Percentiles rank a stretch among this genome's conserved stretches.
Evolutionary conservation across 2,888 invertebrate genomes (phyloP).

Genomic region (Noctua fimbriata): DNA sequence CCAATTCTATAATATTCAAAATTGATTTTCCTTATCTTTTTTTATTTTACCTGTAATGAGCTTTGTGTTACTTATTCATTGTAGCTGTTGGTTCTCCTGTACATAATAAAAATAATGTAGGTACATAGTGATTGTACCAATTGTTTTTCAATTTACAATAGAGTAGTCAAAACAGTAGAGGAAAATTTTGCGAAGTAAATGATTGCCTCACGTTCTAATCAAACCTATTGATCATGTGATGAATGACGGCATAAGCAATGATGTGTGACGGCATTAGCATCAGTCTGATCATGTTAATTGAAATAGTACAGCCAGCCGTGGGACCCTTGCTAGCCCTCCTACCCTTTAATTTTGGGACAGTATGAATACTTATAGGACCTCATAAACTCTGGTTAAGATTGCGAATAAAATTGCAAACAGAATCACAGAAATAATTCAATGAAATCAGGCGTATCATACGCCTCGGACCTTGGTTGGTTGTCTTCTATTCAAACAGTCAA

Average conservation of each 20-base stretch:
- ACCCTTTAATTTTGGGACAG: not conserved
- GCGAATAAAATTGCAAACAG: not conserved
- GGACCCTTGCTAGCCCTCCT: not conserved
- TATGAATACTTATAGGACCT: not conserved
- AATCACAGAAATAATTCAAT: not conserved
- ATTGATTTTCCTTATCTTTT: not conserved
- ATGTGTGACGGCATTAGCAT: not conserved
- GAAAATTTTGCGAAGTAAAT: constrained; percentile 15
- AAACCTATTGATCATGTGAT: not conserved
- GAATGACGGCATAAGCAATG: not conserved
- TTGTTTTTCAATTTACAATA: not conserved
- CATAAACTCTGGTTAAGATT: not conserved
- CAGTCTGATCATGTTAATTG: not conserved
- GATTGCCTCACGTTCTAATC: constrained; percentile 7
- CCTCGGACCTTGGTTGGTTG: not conserved
- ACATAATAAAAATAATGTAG: not conserved
- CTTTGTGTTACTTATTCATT: not conserved
- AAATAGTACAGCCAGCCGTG: not conserved
- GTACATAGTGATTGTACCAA: not conserved
- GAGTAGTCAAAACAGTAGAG: constrained; percentile 6
- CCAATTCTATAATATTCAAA: not conserved
- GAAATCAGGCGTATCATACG: not conserved
- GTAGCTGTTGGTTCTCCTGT: not conserved
- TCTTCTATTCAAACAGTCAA: not conserved
- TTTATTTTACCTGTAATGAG: not conserved